A percentile compares a stretch with the other conserved stretches of the same genome.
These are phyloP conservation scores for Buphagus erythrorhynchus DNA, from an alignment of 2,797 vertebrate species.

Conservation along the genomic window DNA sequence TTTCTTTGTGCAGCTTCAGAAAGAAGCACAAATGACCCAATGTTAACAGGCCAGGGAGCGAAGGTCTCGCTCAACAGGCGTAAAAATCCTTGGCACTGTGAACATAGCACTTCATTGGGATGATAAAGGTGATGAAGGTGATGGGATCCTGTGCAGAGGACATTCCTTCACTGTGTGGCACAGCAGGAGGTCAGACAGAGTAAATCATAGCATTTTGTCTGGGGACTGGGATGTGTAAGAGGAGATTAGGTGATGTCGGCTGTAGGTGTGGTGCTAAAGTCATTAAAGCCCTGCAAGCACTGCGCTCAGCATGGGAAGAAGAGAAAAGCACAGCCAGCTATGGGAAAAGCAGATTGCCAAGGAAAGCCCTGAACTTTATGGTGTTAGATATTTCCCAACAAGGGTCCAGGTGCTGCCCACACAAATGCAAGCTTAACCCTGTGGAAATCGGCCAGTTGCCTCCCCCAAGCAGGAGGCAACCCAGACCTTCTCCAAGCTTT, in stretches of 20 bases:
- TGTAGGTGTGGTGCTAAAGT: conserved; percentile 50
- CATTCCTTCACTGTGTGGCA: neutral
- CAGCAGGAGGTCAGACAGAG: neutral
- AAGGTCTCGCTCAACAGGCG: neutral
- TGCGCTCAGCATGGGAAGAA: neutral
- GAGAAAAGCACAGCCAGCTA: neutral
- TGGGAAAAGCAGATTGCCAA: conserved; percentile 53
- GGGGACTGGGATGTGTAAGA: neutral
- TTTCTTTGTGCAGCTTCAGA: neutral
- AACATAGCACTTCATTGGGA: neutral
- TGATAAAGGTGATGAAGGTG: rapidly evolving
- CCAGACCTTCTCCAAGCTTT: neutral
- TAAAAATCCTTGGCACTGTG: neutral
- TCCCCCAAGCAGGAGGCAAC: neutral
- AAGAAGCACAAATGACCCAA: neutral
- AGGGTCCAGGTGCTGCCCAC: neutral
- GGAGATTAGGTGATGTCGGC: neutral
- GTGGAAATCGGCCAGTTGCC: neutral
- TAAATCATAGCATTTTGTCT: conserved; percentile 18
- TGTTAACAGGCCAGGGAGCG: neutral
- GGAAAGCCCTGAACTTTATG: neutral
- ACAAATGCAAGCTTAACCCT: neutral
- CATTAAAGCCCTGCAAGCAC: neutral
- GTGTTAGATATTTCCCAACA: neutral
- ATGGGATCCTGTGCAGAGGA: neutral